Evolutionary conservation across 2,113 vertebrate species (phyloP), one percentile per base, ranked within the genome.

Genomic region (Peromyscus maniculatus): DNA sequence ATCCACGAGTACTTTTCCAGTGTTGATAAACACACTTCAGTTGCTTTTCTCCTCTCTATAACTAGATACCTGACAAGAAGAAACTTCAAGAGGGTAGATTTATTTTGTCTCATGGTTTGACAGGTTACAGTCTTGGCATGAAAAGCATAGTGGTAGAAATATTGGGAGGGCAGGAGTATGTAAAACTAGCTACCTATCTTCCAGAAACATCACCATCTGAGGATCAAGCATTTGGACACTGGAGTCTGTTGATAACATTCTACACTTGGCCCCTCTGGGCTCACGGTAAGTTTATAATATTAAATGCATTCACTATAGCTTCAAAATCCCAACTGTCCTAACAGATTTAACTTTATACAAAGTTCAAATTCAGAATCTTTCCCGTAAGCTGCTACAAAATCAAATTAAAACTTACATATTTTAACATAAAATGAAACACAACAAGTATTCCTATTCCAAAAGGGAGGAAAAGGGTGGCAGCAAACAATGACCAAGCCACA

Each of bases 181-280:
- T 80, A 3, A 16, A 31, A 55, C 0, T 21, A 80, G 31, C 69
- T 71, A 36, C 12, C 15, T 52, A 0, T 17, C 28, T 57, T 10
- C 55, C 17, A 59, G 39, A 36, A 59, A 21, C 11, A 39, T 24
- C 21, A 39, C 1, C 55, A 9, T n/a, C 31, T 12, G 79, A n/a
- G 1, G 28, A n/a, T 19, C 52, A 80, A 80, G 22, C 3, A 36
- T 36, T 80, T 80, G 17, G 7, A 57, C 19, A n/a, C 2, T n/a
- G n/a, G 10, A n/a, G 33, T 33, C 55, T 57, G 10, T 19, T 57
- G 4, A n/a, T n/a, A 59, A 59, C 2, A 82, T 82, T 82, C 55
- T 10, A n/a, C 0, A n/a, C 16, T 21, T 82, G 17, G 3, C 55
- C 28, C 26, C 8, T 9, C 1, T 33, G 28, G 16, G 13, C 22